Conservation (phyloP, 2,797 vertebrate species). For the Bryconaethiops microstoma region DNA sequence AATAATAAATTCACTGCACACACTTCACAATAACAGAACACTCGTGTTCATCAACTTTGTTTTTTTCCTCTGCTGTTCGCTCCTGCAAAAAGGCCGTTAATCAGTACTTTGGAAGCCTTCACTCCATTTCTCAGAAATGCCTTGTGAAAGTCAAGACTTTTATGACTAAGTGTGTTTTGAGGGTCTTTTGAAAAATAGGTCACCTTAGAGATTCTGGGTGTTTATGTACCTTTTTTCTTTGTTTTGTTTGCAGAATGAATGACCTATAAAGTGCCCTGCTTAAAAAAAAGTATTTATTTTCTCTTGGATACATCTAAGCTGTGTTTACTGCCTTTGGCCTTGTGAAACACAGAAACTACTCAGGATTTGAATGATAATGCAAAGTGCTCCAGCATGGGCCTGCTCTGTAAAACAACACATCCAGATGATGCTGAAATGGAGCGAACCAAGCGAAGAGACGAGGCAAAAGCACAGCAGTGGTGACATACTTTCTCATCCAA, state of each 20-base stretch:
- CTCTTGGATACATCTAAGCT: neutral
- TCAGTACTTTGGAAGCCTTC: conserved; percentile 11
- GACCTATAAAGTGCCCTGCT: conserved; percentile 10
- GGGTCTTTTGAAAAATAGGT: neutral
- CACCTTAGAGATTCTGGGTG: neutral
- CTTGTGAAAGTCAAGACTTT: neutral
- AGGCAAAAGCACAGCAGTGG: neutral
- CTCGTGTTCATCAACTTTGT: conserved; percentile 20
- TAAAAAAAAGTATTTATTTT: neutral
- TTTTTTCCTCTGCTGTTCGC: conserved; percentile 9
- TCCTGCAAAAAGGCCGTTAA: conserved; percentile 1
- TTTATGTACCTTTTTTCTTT: conserved; percentile 13
- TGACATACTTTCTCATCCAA: neutral
- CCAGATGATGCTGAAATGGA: neutral
- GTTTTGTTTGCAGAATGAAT: conserved; percentile 9
- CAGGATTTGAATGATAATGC: conserved; percentile 3
- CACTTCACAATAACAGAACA: neutral
- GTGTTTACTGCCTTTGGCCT: conserved; percentile 10
- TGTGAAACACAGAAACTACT: neutral
- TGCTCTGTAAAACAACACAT: neutral
- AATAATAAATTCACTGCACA: no score
- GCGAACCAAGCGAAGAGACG: neutral
- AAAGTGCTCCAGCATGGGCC: conserved; percentile 8
- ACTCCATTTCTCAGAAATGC: neutral
- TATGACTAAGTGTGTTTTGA: conserved; percentile 10